A percentile compares a stretch with the other conserved stretches of the same genome.
Conservation (phyloP, 2,113 vertebrate species). For the Elaphurus davidianus region DNA sequence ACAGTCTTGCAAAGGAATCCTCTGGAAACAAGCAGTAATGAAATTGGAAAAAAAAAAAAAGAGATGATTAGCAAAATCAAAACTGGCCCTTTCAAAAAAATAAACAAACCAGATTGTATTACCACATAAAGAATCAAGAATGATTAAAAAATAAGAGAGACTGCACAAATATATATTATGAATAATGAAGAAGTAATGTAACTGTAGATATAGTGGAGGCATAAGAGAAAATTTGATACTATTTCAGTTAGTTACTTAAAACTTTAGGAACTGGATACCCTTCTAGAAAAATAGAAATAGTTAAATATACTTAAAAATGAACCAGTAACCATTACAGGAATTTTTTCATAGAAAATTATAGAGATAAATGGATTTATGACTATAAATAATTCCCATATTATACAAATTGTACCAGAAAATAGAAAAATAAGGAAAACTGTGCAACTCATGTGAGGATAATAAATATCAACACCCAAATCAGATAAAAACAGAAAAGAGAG, state of each 20-base stretch:
- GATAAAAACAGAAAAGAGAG: neutral
- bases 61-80: neutral
- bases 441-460: neutral
- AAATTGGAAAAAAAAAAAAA: conserved; percentile 3
- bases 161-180: neutral
- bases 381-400: neutral
- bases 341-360: neutral
- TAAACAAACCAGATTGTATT: neutral
- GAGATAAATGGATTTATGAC: neutral
- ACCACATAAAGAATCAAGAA: neutral
- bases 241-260: neutral
- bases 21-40: neutral
- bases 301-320: neutral
- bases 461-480: neutral
- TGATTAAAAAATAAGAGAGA: neutral
- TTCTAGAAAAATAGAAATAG: conserved; percentile 1
- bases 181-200: neutral
- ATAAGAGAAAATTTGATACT: neutral
- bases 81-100: conserved; percentile 15
- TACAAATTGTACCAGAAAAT: neutral
- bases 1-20: neutral
- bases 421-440: neutral
- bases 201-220: neutral
- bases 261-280: neutral
- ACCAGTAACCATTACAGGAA: neutral